Conservation (phyloP, 2,888 invertebrate genomes). For the Heteromyza rotundicornis region DNA sequence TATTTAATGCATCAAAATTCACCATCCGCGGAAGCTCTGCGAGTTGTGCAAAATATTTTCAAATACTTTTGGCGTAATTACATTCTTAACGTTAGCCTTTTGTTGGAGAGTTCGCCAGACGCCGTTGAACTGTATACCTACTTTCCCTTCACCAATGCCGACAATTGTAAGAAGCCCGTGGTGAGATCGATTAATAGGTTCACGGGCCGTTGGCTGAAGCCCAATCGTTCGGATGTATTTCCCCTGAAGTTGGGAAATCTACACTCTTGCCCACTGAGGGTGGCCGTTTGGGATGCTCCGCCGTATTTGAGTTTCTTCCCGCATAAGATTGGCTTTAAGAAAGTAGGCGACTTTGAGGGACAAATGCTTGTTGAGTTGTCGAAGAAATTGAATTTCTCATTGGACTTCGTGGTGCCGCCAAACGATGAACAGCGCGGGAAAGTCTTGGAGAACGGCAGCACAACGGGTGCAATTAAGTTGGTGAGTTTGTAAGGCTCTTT, state of each 20-base stretch:
- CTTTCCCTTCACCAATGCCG: constrained; percentile 43
- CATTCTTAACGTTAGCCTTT: constrained; percentile 50
- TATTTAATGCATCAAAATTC: too few species aligned
- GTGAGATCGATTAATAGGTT: background rate
- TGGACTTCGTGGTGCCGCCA: constrained; percentile 31
- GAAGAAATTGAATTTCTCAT: constrained; percentile 36
- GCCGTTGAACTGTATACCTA: constrained; percentile 43
- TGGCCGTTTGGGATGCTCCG: constrained; percentile 44
- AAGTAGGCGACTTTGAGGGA: constrained; percentile 39
- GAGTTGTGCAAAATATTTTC: too few species aligned
- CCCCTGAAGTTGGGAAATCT: constrained; percentile 47
- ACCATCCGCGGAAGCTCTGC: too few species aligned
- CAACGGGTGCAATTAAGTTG: constrained; percentile 38
- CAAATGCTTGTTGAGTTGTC: constrained; percentile 34
- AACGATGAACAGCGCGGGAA: constrained; percentile 34
- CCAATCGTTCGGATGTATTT: constrained; percentile 31
- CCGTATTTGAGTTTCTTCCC: constrained; percentile 38
- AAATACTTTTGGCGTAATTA: constrained; percentile 33
- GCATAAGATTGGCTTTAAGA: background rate
- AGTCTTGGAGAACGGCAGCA: constrained; percentile 33
- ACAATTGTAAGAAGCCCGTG: constrained; percentile 26
- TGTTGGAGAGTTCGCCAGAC: constrained; percentile 24
- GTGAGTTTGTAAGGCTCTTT: constrained; percentile 20
- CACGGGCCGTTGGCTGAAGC: background rate
- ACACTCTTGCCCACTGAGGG: constrained; percentile 46